Base-by-base conservation (phyloP, 2,888 invertebrate genomes). In the Heliconius sara region DNA sequence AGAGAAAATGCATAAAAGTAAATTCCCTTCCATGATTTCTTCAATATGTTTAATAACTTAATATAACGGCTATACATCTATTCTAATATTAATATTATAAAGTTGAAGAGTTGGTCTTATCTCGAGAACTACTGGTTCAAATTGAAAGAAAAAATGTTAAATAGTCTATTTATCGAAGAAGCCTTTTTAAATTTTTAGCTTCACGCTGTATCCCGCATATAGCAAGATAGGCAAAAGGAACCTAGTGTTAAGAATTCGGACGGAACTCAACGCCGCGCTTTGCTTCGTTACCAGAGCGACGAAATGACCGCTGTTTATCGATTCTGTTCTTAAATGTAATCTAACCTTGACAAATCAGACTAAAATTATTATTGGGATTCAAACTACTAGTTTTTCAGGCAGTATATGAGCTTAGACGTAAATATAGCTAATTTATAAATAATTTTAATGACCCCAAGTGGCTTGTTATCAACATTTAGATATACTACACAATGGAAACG, bases 401-500 rank as follows among this genome's bases (percentile, higher is more conserved):
- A 67, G 2, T 27, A 66, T 10, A 30, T 22, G 19, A 67, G 30
- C 22, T 34, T 67, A 3, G 9, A 34, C 19, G 7, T 71, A 25
- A 63, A 63, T 43, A 27, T 52, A 30, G 39, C 12, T n/a, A 67
- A 74, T 75, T 47, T 39, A 47, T 27, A 57, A 74, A 78, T 74
- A 74, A 74, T 43, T 74, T 68, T 78, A 78, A 78, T 74, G 67
- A 66, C 52, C n/a, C 65, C 71, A 65, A 78, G 65, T 66, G 66
- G 78, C 27, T 66, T 39, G 72, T 72, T 66, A 78, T 67, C 78
- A 74, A 74, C 78, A 78, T 74, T 78, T 78, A 78, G 67, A 78
- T 74, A 73, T 60, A n/a, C 73, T 25, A 60, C 60, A 83, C 81
- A 83, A 83, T 83, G 81, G 81, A 79, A 78, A 71, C 76, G 79